Percentiles rank a stretch among this genome's conserved stretches.
phyloP scores from a whole-genome alignment of 2,888 invertebrate species.

The Drosophila ezoana region DNA sequence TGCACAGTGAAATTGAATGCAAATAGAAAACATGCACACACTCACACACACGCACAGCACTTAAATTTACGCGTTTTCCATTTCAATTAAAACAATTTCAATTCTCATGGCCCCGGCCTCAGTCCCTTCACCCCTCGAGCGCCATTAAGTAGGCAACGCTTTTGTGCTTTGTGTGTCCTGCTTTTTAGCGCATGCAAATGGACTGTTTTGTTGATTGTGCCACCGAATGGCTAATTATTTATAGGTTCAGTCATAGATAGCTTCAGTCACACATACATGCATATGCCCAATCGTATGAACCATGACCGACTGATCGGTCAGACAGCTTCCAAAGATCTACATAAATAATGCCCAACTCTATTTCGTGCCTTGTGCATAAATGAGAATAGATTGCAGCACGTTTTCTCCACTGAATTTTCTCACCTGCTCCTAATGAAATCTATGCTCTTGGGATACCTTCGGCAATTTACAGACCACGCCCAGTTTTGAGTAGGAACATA shows the following conservation, averaged over 20 bases:
- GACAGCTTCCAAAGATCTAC: too few species aligned
- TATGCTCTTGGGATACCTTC: too few species aligned
- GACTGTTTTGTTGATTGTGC: conserved; percentile 49
- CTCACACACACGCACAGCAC: conserved; percentile 51
- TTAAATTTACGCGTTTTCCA: conserved; percentile 77
- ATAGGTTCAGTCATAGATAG: conserved; percentile 45
- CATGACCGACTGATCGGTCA: too few species aligned
- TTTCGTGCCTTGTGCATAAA: too few species aligned
- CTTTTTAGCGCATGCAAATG: conserved; percentile 71
- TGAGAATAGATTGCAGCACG: too few species aligned
- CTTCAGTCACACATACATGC: not conserved
- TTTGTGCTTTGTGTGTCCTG: conserved; percentile 23
- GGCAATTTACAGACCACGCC: too few species aligned
- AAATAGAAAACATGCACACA: conserved; percentile 61
- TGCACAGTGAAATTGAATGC: conserved; percentile 78
- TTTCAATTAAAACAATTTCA: conserved; percentile 77
- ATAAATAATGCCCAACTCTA: too few species aligned
- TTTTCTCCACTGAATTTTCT: too few species aligned
- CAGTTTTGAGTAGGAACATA: too few species aligned
- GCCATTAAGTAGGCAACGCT: conserved; percentile 71
- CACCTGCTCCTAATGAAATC: too few species aligned
- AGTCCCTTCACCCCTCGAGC: conserved; percentile 45
- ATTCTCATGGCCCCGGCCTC: conserved; percentile 31
- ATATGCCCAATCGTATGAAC: not conserved
- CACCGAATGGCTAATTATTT: conserved; percentile 69